Conservation (phyloP, 2,113 vertebrate genomes). For the Geococcyx californianus region DNA sequence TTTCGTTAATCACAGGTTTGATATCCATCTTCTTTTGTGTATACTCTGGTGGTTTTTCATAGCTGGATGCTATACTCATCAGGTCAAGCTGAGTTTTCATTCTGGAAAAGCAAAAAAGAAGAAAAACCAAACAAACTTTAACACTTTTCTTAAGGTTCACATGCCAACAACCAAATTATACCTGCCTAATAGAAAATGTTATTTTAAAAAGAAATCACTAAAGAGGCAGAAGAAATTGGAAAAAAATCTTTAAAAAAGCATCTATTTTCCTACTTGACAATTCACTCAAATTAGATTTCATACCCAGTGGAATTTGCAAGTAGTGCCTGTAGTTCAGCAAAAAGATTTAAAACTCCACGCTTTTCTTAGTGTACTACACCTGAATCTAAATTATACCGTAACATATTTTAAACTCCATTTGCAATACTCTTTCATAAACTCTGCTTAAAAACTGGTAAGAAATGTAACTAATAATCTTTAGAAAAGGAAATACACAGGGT, state of each 20-base stretch:
- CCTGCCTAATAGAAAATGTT: neutral
- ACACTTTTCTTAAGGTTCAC: neutral
- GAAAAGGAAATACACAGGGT: neutral
- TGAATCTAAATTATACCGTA: neutral
- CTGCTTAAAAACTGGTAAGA: neutral
- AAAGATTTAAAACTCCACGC: neutral
- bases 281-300: neutral
- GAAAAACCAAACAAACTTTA: neutral
- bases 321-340: neutral
- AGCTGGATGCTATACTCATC: conserved; percentile 56
- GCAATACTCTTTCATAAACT: neutral
- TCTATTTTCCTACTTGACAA: neutral
- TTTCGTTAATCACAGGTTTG: conserved; percentile 62
- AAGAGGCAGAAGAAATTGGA: neutral
- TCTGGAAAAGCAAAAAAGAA: neutral
- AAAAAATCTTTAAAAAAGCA: neutral
- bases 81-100: conserved; percentile 75
- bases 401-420: neutral
- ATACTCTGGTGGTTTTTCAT: conserved; percentile 31
- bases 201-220: neutral
- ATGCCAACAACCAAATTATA: neutral
- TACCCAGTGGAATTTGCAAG: neutral
- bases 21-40: conserved; percentile 52
- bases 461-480: neutral
- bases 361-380: neutral